Percentiles rank a stretch among this genome's conserved stretches.
Conservation (phyloP, 2,113 vertebrate genomes). For the Panthera tigris region DNA sequence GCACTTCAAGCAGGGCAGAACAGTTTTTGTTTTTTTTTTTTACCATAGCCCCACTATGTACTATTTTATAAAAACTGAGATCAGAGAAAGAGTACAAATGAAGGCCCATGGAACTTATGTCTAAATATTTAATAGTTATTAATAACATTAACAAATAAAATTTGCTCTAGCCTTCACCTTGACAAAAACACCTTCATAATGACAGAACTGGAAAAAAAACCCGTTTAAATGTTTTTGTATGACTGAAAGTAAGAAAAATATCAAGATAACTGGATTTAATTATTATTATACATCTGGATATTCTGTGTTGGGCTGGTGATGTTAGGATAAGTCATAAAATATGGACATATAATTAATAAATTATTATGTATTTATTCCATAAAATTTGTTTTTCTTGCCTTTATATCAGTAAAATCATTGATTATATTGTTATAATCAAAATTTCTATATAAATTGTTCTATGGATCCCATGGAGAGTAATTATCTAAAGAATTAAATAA, state of each 20-base stretch:
- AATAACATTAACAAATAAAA: not conserved
- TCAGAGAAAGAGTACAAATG: not conserved
- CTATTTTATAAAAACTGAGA: not conserved
- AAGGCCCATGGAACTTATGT: not conserved
- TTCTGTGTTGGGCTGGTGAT: not conserved
- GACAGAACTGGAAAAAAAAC: not conserved
- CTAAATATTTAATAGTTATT: not conserved
- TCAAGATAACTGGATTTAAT: not conserved
- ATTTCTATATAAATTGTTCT: not conserved
- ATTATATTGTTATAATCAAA: not conserved
- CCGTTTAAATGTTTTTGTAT: not conserved
- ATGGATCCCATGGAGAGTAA: not conserved
- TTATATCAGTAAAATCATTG: slow-evolving; percentile 2
- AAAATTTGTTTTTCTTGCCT: not conserved
- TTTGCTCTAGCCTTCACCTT: not conserved
- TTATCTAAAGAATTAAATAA: not conserved
- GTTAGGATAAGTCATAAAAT: slow-evolving; percentile 22
- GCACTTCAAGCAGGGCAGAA: not conserved
- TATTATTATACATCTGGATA: not conserved
- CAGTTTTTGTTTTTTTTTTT: not conserved
- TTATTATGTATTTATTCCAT: not conserved
- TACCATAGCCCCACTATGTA: not conserved
- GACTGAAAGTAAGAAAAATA: not conserved
- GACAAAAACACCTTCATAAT: not conserved
- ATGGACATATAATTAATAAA: not conserved